Evolutionary conservation across 2,113 vertebrate genomes (phyloP).

Genomic region (Notarius quadriscutis): DNA sequence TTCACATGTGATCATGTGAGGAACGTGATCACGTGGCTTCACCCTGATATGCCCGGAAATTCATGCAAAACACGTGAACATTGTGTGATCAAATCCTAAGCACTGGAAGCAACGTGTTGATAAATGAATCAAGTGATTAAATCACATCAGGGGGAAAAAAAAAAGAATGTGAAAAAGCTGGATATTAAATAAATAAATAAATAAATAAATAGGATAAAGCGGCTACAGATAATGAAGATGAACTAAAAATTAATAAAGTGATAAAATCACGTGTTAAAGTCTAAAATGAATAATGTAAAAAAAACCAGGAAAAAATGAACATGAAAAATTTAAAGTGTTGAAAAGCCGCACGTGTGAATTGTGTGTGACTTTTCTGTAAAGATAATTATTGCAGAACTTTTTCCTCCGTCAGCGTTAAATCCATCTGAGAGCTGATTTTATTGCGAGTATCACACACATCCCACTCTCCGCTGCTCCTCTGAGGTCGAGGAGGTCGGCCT

Average conservation of each 20-base stretch:
- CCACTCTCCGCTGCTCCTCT: neutral
- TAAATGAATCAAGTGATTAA: too few relatives aligned
- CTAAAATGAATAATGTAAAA: neutral
- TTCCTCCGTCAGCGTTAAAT: neutral
- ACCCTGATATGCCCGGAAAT: neutral
- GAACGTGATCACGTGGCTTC: neutral
- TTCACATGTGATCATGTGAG: neutral
- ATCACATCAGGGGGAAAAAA: too few relatives aligned
- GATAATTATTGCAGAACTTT: neutral
- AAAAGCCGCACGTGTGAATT: neutral
- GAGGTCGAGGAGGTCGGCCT: neutral
- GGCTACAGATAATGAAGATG: too few relatives aligned
- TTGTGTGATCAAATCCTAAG: neutral
- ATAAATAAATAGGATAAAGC: too few relatives aligned
- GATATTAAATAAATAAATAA: too few relatives aligned
- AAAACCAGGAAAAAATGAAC: neutral
- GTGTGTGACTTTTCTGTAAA: neutral
- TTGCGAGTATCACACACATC: neutral
- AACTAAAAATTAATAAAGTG: neutral
- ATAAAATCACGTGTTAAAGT: neutral
- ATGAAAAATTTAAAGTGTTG: neutral
- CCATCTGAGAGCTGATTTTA: slow-evolving; percentile 21
- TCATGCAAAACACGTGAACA: neutral
- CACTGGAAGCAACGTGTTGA: neutral
- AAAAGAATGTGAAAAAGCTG: too few relatives aligned